phyloP scores from a whole-genome alignment of 1,140 invertebrate genomes.

The Papilio helenus region DNA sequence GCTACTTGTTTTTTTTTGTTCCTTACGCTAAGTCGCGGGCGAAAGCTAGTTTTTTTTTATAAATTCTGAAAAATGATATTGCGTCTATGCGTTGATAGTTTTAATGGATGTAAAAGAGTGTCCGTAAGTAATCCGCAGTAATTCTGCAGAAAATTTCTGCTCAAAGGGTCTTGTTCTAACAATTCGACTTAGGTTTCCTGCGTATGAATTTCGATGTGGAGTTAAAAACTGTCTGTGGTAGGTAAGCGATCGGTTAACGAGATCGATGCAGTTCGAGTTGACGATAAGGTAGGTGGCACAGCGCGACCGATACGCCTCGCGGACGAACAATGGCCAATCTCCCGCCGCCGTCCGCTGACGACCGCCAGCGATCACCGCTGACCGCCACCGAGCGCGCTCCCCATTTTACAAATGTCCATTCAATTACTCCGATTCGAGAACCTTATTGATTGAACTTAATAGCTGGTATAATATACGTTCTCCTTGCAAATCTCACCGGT shows the following conservation, averaged over 20 bases:
- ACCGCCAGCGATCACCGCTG: conserved; percentile 39
- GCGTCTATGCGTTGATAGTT: too few species aligned
- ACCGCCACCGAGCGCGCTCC: conserved; percentile 11
- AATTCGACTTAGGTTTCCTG: background rate
- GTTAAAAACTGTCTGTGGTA: conserved; percentile 63
- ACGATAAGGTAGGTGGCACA: conserved; percentile 76
- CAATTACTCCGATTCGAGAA: conserved; percentile 36
- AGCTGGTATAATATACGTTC: conserved; percentile 16
- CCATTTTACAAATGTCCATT: conserved; percentile 25
- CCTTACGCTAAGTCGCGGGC: too few species aligned
- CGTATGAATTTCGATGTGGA: conserved; percentile 39
- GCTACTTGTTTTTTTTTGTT: too few species aligned
- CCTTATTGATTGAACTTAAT: conserved; percentile 31
- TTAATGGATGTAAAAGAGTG: too few species aligned
- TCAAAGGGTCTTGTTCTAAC: background rate
- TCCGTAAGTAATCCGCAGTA: background rate
- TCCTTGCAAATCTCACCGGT: conserved; percentile 16
- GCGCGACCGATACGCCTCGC: conserved; percentile 67
- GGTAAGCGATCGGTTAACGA: conserved; percentile 68
- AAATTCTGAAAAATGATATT: too few species aligned
- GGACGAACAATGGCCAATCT: conserved; percentile 74
- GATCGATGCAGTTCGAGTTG: conserved; percentile 63
- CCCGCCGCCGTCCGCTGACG: conserved; percentile 47
- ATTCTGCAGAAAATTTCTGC: background rate
- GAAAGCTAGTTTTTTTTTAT: too few species aligned